Conservation (phyloP, 2,113 vertebrate species). For the Micronisus gabar region DNA sequence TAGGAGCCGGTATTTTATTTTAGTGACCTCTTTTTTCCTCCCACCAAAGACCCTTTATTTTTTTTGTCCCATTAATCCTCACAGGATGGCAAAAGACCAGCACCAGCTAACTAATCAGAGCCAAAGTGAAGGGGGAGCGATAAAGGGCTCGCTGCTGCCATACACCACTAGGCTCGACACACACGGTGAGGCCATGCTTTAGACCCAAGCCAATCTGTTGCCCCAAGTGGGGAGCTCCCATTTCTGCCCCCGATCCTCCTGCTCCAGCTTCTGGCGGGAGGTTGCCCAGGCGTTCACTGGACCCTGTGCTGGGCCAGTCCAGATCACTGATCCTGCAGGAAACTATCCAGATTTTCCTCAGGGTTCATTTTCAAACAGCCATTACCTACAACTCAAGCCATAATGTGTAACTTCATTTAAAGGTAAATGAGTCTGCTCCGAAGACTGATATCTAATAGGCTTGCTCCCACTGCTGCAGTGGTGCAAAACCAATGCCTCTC, state of each 20-base stretch:
- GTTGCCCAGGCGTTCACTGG: not conserved
- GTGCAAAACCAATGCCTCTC: not conserved
- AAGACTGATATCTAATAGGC: not conserved
- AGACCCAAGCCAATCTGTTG: not conserved
- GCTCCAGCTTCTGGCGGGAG: not conserved
- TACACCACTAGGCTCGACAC: accelerated
- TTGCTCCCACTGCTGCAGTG: not conserved
- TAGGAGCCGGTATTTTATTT: not conserved
- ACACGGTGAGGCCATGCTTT: accelerated
- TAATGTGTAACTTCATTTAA: not conserved
- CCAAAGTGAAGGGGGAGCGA: not conserved
- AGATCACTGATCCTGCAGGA: not conserved
- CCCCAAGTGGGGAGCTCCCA: not conserved
- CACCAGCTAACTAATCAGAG: not conserved
- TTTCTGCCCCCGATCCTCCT: not conserved
- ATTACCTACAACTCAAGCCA: not conserved
- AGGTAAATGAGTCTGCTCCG: not conserved
- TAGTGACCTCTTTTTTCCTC: not conserved
- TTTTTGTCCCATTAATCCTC: not conserved
- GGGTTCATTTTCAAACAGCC: not conserved
- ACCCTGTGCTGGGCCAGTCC: not conserved
- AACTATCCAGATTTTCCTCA: accelerated
- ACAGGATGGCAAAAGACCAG: not conserved
- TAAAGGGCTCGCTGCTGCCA: not conserved
- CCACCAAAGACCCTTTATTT: not conserved